Percentiles rank a stretch among this genome's conserved stretches.
These are phyloP conservation scores for Cheilosia vernalis DNA, from an alignment of 2,888 invertebrate genomes.

Conservation along the genomic window DNA sequence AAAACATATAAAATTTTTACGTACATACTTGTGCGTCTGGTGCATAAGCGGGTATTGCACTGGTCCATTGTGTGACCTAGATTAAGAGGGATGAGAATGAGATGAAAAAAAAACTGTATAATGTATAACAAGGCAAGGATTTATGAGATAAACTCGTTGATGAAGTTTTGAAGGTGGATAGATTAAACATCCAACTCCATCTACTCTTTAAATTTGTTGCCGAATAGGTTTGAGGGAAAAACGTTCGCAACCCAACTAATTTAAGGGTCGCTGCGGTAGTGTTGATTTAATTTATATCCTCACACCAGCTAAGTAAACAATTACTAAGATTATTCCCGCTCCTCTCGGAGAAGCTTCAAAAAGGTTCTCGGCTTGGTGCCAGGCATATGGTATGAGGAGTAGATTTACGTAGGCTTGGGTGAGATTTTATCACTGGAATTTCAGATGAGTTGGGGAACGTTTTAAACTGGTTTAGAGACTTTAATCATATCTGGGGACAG, in stretches of 20 bases:
- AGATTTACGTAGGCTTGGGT: background rate
- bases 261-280: slow-evolving; percentile 13
- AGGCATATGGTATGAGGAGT: background rate
- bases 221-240: background rate
- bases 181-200: background rate
- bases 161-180: slow-evolving; percentile 13
- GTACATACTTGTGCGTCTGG: background rate
- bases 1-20: background rate
- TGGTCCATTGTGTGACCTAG: slow-evolving; percentile 37
- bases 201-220: slow-evolving; percentile 5
- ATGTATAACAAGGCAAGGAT: too few species aligned
- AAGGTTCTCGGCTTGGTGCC: background rate
- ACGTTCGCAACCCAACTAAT: background rate
- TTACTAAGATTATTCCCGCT: slow-evolving; percentile 13
- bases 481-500: background rate
- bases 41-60: background rate
- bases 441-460: background rate
- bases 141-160: slow-evolving; percentile 46
- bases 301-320: background rate
- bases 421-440: background rate
- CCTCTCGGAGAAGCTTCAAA: background rate
- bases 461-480: background rate
- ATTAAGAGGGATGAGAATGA: background rate
- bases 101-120: slow-evolving; percentile 2
- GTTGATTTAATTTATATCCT: slow-evolving; percentile 22